These are phyloP conservation scores for Ctena decussata DNA, from an alignment of 2,888 invertebrate species.

Conservation along the genomic window DNA sequence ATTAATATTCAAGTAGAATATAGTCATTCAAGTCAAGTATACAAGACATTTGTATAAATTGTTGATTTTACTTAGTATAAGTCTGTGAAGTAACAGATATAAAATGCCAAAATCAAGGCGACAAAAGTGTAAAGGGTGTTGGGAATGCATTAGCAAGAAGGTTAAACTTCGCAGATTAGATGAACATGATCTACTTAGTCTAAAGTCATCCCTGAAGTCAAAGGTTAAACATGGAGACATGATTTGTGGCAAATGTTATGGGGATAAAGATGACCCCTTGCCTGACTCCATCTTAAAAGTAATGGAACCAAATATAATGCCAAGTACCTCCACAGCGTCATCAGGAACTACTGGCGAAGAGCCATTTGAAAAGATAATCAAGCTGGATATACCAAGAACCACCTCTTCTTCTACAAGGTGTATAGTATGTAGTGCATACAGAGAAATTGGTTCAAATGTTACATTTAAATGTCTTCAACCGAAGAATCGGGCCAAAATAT, in stretches of 20 bases:
- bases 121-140: neutral
- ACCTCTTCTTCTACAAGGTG: neutral
- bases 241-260: neutral
- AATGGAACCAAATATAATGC: neutral
- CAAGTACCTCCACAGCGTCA: neutral
- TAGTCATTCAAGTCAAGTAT: neutral
- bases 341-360: neutral
- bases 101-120: conserved; percentile 1
- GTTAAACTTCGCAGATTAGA: neutral
- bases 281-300: neutral
- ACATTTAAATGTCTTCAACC: neutral
- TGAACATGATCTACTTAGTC: neutral
- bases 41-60: neutral
- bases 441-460: conserved; percentile 36
- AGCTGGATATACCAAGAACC: neutral
- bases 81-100: too few species aligned
- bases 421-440: conserved; percentile 21
- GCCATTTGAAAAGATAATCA: conserved; percentile 1
- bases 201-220: conserved; percentile 1
- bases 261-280: neutral
- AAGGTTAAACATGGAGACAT: neutral
- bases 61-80: neutral
- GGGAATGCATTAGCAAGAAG: neutral
- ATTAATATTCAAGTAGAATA: neutral
- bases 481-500: neutral